Evolutionary conservation across 2,888 invertebrate genomes (phyloP), one percentile per base, ranked within the genome.

Genomic region (Erannis defoliaria): DNA sequence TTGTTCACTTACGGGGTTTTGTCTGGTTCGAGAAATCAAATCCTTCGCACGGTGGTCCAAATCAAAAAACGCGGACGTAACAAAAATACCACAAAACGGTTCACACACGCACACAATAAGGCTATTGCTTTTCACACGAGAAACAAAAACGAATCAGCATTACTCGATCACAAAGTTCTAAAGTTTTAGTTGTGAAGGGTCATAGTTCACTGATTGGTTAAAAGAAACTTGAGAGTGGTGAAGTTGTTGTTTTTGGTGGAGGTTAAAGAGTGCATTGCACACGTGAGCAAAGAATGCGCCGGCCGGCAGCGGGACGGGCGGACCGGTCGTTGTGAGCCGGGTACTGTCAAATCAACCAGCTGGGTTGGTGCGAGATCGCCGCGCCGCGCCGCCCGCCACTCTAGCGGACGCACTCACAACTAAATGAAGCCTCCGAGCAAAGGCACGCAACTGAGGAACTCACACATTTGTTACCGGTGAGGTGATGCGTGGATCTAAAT

Each of bases 331-430:
- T 84, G 80, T 80, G 84, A 78, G 76, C 82, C 75, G 80, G 80
- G 80, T 81, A 86, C 86, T 87, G 89, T 89, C 89, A 89, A 86
- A 82, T 74, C 74, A 71, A 78, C 76, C 74, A 88, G 89, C 89
- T 90, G 90, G 89, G 89, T 88, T 90, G 90, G 89, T 83, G 68
- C 71, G 80, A 78, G 82, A 80, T 80, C 81, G 74, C 78, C 26
- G 53, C 29, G 35, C 19, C 75, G 82, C 77, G 33, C 33, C 75
- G 82, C 77, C 85, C n/a, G n/a, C n/a, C n/a, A 77, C 90, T 89
- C 91, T 91, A 78, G 89, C 88, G 91, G 89, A 72, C 83, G 75
- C 85, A 86, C 79, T 79, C 78, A 71, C 78, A 90, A 90, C 89
- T 90, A 89, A 88, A 76, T 67, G 76, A 70, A 77, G 72, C 74